Percentiles rank a stretch among this genome's conserved stretches.
phyloP scores from a whole-genome alignment of 2,888 invertebrate genomes.

The Alloplasta piceator region DNA sequence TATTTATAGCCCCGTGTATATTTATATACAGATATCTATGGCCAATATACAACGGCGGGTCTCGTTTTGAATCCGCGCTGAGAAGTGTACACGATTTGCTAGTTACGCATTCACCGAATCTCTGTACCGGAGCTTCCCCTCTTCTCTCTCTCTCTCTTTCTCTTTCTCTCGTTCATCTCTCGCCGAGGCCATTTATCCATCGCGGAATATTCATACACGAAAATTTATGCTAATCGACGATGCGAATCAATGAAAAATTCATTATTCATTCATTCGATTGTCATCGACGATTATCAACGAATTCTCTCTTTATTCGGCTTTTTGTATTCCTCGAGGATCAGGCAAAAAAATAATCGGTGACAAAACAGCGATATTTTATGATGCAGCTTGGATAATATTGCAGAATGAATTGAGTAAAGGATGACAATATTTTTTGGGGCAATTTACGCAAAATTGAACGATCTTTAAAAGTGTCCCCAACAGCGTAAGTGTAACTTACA shows the following conservation, averaged over 20 bases:
- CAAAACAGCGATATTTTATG: too few relatives aligned
- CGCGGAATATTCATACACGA: slow-evolving; percentile 54
- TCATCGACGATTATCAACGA: slow-evolving; percentile 2
- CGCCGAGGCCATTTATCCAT: slow-evolving; percentile 44
- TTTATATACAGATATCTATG: slow-evolving; percentile 13
- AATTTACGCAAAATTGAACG: too few relatives aligned
- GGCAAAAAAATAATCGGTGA: too few relatives aligned
- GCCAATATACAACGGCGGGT: slow-evolving; percentile 48
- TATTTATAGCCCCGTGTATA: background rate
- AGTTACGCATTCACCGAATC: slow-evolving; percentile 51
- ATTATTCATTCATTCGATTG: slow-evolving; percentile 35
- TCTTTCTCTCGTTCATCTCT: slow-evolving; percentile 20
- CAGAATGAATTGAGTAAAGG: too few relatives aligned
- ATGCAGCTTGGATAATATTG: too few relatives aligned
- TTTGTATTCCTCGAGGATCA: too few relatives aligned
- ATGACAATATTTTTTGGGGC: too few relatives aligned
- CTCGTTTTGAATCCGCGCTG: slow-evolving; percentile 48
- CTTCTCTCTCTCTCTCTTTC: slow-evolving; percentile 21
- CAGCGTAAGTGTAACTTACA: too few relatives aligned
- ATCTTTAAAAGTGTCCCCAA: too few relatives aligned
- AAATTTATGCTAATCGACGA: slow-evolving; percentile 46
- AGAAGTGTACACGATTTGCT: slow-evolving; percentile 48
- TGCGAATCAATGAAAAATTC: slow-evolving; percentile 46
- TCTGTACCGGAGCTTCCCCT: too few relatives aligned
- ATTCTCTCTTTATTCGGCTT: too few relatives aligned